Evolutionary conservation across 1,140 invertebrate species (phyloP).

Genomic region (Lerema accius): DNA sequence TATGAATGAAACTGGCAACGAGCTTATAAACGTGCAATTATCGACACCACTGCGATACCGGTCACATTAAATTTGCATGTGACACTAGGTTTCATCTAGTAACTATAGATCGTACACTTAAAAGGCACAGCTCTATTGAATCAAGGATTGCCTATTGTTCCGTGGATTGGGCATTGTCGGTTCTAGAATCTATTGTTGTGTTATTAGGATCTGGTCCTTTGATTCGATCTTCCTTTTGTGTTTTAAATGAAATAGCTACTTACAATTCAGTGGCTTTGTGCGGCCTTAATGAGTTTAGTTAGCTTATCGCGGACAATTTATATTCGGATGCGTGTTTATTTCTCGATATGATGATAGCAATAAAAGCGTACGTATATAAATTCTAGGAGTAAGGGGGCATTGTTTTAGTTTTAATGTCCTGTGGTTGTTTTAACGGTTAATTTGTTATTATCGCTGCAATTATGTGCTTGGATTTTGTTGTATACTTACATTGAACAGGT

Average conservation of each 20-base stretch:
- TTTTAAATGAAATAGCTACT: slow-evolving; percentile 40
- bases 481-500: slow-evolving; percentile 10
- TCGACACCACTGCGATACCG: slow-evolving; percentile 57
- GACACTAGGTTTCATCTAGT: slow-evolving; percentile 51
- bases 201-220: slow-evolving; percentile 49
- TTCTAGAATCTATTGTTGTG: slow-evolving; percentile 52
- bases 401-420: slow-evolving; percentile 8
- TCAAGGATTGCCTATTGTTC: slow-evolving; percentile 62
- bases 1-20: slow-evolving; percentile 74
- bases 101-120: slow-evolving; percentile 44
- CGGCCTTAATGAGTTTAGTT: slow-evolving; percentile 34
- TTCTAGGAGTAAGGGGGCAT: slow-evolving; percentile 17
- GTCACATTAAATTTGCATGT: slow-evolving; percentile 71
- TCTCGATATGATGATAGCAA: slow-evolving; percentile 38
- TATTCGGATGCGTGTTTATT: slow-evolving; percentile 37
- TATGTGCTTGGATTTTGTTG: slow-evolving; percentile 10
- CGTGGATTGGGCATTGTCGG: slow-evolving; percentile 55
- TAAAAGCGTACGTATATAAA: slow-evolving; percentile 33
- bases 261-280: slow-evolving; percentile 35
- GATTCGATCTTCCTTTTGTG: slow-evolving; percentile 52
- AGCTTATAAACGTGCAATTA: slow-evolving; percentile 64
- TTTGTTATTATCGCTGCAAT: slow-evolving; percentile 9
- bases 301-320: slow-evolving; percentile 33
- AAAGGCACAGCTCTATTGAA: slow-evolving; percentile 54
- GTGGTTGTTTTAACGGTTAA: slow-evolving; percentile 11